Evolutionary conservation across 1,140 invertebrate species (phyloP).

Genomic region (Meloidogyne chitwoodi): DNA sequence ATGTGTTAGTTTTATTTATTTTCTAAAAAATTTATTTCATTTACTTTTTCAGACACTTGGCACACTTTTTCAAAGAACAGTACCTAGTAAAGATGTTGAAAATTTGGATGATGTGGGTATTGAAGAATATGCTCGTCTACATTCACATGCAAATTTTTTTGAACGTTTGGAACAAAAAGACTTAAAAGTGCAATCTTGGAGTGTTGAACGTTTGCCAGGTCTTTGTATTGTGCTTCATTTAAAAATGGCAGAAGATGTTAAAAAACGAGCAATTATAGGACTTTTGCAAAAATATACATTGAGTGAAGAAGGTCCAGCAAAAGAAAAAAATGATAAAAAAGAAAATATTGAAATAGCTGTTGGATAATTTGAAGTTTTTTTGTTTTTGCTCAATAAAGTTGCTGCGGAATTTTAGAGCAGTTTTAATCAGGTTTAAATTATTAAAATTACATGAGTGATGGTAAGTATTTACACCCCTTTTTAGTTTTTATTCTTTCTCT

Average conservation of each 20-base stretch:
- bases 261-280: neutral
- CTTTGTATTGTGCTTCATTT: slow-evolving; percentile 31
- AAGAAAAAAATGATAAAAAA: neutral
- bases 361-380: neutral
- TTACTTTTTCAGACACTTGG: neutral
- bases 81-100: neutral
- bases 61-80: neutral
- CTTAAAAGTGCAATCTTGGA: neutral
- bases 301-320: neutral
- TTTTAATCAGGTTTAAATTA: no score
- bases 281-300: neutral
- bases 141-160: slow-evolving; percentile 21
- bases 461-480: neutral
- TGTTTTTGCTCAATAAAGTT: neutral
- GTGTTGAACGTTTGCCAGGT: slow-evolving; percentile 19
- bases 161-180: slow-evolving; percentile 15
- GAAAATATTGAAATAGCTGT: neutral
- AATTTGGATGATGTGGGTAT: neutral
- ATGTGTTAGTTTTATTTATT: slow-evolving; percentile 24
- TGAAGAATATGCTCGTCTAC: neutral
- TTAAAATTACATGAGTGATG: no score
- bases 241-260: slow-evolving; percentile 19
- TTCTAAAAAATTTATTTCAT: neutral
- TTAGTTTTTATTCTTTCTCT: neutral
- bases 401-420: neutral